Conservation (phyloP, 2,113 vertebrate genomes). For the Ardeotis arabs region DNA sequence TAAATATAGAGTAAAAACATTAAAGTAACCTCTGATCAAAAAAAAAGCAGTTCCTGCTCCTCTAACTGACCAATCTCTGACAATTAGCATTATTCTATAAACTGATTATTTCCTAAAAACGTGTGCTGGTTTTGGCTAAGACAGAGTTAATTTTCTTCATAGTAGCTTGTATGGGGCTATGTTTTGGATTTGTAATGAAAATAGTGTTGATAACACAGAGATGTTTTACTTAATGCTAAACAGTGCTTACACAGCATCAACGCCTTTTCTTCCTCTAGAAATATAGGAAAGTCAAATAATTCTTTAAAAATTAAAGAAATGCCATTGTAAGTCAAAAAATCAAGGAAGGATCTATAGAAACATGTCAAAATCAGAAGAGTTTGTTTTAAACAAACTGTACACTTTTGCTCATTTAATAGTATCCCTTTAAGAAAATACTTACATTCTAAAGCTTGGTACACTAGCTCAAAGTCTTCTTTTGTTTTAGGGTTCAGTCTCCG, state of each 20-base stretch:
- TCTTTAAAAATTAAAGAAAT: neutral
- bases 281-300: neutral
- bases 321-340: neutral
- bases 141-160: neutral
- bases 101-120: neutral
- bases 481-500: slow-evolving; percentile 84
- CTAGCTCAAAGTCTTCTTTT: slow-evolving; percentile 87
- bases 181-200: neutral
- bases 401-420: neutral
- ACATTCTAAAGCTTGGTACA: slow-evolving; percentile 88
- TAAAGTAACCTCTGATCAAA: neutral
- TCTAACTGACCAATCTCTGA: neutral
- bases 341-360: neutral
- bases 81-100: neutral
- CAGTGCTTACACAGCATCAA: neutral
- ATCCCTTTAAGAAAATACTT: slow-evolving; percentile 52
- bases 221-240: neutral
- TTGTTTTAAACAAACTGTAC: neutral
- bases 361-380: accelerated
- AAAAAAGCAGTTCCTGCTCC: neutral
- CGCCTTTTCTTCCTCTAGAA: neutral
- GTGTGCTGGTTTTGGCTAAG: neutral
- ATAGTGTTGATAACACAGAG: neutral
- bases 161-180: neutral
- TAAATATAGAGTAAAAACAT: neutral